These are phyloP conservation scores for Ganaspis brasiliensis DNA, from an alignment of 2,888 invertebrate genomes.

Conservation along the genomic window DNA sequence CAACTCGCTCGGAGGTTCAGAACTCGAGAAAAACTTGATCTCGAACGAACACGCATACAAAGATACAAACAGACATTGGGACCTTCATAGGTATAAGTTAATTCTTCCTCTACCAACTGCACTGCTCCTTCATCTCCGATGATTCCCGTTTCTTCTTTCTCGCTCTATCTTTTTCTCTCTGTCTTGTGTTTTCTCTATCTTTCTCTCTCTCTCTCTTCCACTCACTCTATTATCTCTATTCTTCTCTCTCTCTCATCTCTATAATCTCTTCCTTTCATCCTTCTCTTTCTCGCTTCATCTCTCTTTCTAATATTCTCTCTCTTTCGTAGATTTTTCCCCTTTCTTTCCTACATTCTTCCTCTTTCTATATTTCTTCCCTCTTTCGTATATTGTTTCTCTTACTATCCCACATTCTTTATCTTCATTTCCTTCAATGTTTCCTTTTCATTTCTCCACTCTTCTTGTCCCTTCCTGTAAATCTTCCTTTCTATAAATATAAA, in stretches of 20 bases:
- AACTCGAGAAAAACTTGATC: slow-evolving; percentile 79
- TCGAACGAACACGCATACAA: slow-evolving; percentile 73
- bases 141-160: slow-evolving; percentile 63
- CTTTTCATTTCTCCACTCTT: too few relatives aligned
- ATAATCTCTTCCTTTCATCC: slow-evolving; percentile 25
- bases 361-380: slow-evolving; percentile 15
- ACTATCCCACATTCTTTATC: slow-evolving; percentile 30
- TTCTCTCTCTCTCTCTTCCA: slow-evolving; percentile 35
- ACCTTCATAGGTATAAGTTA: slow-evolving; percentile 58
- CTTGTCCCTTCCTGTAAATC: too few relatives aligned
- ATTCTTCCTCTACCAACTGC: slow-evolving; percentile 64
- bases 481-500: too few relatives aligned
- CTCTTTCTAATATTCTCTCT: too few relatives aligned
- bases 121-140: slow-evolving; percentile 71
- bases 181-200: slow-evolving; percentile 42
- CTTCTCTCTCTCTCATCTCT: too few relatives aligned
- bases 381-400: too few relatives aligned
- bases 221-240: slow-evolving; percentile 32
- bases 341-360: background rate
- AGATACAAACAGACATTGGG: slow-evolving; percentile 51
- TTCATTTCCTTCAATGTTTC: background rate
- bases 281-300: slow-evolving; percentile 13
- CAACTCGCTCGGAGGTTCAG: slow-evolving; percentile 68
- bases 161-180: slow-evolving; percentile 45
- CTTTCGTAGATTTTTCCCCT: too few relatives aligned